Evolutionary conservation across 2,888 invertebrate genomes (phyloP), one percentile per base, ranked within the genome.

Genomic region (Hemithea aestivaria): DNA sequence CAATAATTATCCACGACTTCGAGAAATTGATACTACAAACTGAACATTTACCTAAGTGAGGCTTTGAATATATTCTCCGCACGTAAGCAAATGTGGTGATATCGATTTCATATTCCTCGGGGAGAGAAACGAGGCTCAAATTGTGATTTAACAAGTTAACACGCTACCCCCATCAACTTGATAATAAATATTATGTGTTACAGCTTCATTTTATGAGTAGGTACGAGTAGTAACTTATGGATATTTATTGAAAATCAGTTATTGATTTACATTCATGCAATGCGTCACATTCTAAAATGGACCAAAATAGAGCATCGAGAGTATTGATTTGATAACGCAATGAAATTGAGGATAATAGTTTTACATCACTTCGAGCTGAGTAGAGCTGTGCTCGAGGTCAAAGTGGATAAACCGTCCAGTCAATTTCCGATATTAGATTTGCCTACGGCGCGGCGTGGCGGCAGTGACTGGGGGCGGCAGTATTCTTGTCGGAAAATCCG

Each of bases 351-450:
- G 60, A 62, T 72, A 73, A 70, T 66, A 73, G 68, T 71, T 72
- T 76, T 68, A 73, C 64, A 69, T 69, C 61, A 65, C 66, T 69
- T 73, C 60, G 63, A 62, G 59, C 44, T 42, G 58, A 60, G 59
- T 50, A 49, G 54, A 45, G 65, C n/a, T n/a, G n/a, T n/a, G n/a
- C n/a, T 46, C 66, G 73, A 75, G 73, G 73, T 69, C 69, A 67
- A 67, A 79, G 66, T 64, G 72, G 73, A 74, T 73, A 74, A 73
- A 69, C 69, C 63, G 67, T 65, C 58, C 65, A 73, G 67, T 76
- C 76, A 75, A 80, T 78, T 81, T 80, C 74, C 73, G 77, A 76
- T 81, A 80, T 78, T 77, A 77, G 69, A 81, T 81, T 80, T 73
- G 70, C 71, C 66, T 72, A 65, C 62, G 59, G 58, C 16, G 16